Evolutionary conservation across 1,140 invertebrate genomes (phyloP), one percentile per base, ranked within the genome.

Genomic region (Eumeta japonica): DNA sequence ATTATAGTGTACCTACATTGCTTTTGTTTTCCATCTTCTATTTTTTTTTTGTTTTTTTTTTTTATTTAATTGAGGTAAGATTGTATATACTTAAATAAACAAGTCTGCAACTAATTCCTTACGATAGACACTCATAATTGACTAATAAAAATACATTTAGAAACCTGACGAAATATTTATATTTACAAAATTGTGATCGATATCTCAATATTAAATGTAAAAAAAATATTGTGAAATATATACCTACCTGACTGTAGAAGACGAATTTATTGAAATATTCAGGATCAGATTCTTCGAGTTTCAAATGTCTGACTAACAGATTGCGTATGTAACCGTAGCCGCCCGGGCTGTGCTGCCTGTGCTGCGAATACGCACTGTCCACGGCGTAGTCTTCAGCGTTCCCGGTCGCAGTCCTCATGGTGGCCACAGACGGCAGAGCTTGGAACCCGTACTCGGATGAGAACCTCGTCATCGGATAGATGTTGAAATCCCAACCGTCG

Each of bases 371-470:
- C 1, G 78, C 45, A 35, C 83, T 88, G 3, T 71, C 53, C 15
- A 83, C 64, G 15, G 55, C 53, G 35, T 88, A 81, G 63, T 95
- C 87, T 17, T 77, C 61, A 0, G 46, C 44, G 10, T 62, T 58
- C 16, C 75, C 53, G 1, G 81, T 80, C 1, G 79, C 82, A 12
- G 79, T 78, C 41, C 45, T 52, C 50, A 88, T 70, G 2, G 87
- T 83, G 16, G 74, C 62, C 10, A 84, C 62, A 3, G 84, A 85
- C 0, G 94, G 92, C 24, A 90, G 76, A 2, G 93, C 90, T 65
- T 98, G 94, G 46, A 93, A 88, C 9, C 97, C 97, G 63, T 96
- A 99, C 68, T 99, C 97, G 0, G 94, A 96, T 11, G 87, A 82
- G 70, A 98, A 97, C 45, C 95, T 80, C 1, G 92, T 82, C 10